These are phyloP conservation scores for Anodontia alba DNA, from an alignment of 2,888 invertebrate species.

Conservation along the genomic window DNA sequence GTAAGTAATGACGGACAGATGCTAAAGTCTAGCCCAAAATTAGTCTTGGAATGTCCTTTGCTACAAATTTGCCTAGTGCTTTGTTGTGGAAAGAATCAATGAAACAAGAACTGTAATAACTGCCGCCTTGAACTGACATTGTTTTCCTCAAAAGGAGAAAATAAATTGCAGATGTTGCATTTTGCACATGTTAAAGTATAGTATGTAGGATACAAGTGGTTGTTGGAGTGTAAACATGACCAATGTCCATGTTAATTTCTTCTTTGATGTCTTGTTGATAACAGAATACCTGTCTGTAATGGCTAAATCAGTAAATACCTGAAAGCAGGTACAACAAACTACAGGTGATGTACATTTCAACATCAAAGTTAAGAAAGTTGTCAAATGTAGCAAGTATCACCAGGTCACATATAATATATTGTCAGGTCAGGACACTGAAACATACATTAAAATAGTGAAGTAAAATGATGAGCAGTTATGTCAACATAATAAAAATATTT, in stretches of 20 bases:
- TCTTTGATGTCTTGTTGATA: background rate
- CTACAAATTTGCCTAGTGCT: too few relatives aligned
- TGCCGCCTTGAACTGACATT: too few relatives aligned
- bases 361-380: slow-evolving; percentile 6
- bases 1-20: too few relatives aligned
- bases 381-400: background rate
- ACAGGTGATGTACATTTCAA: background rate
- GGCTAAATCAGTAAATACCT: background rate
- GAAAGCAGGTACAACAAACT: background rate
- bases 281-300: background rate
- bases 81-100: too few relatives aligned
- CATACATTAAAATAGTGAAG: background rate
- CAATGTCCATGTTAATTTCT: slow-evolving; percentile 5
- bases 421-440: slow-evolving; percentile 10
- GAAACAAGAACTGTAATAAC: too few relatives aligned
- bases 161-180: too few relatives aligned
- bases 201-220: background rate
- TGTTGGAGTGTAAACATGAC: background rate
- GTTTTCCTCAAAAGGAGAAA: too few relatives aligned
- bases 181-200: too few relatives aligned
- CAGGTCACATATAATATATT: background rate
- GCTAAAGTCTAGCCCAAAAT: too few relatives aligned
- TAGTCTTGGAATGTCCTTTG: too few relatives aligned
- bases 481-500: background rate
- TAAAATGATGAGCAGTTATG: background rate